Base-by-base conservation (phyloP, 2,888 invertebrate genomes). In the Tachina grossa region DNA sequence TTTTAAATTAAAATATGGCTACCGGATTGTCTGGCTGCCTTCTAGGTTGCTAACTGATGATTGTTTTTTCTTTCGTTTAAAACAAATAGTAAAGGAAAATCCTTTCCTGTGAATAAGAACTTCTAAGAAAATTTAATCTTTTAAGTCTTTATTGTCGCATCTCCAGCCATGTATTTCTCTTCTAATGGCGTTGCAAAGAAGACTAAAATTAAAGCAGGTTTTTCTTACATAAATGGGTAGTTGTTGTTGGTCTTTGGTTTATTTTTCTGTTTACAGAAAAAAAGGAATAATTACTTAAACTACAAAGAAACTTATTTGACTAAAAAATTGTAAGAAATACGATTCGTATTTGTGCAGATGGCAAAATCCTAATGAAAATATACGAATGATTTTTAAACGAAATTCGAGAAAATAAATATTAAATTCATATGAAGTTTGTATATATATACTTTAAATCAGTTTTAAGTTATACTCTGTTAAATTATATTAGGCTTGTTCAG, bases 61-160 rank as follows among this genome's bases (percentile, higher is more conserved):
- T 6, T 31, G 6, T 31, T 31, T 31, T 31, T 31, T 31, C 31
- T 31, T 11, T 19, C 14, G 14, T 19, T 69, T 49, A 10, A 61
- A 43, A 10, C 5, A 47, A 14, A 41, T 19, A 9, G 10, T 13
- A 19, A n/a, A n/a, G 14, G 39, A 14, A 55, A 41, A 55, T 19
- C 45, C 13, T 6, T 47, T 22, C 14, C 47, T 47, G 39, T 1
- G 13, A 10, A 39, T 1, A 49, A 51, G 39, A 31, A 13, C 47
- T 22, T 63, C 49, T 65, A 57, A 65, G 41, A 65, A 80, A 57
- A 59, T 59, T 66, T 80, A 74, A 72, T 80, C 74, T 66, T 66
- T 80, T 74, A 80, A 80, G 51, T 55, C 14, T 10, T 9, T 65
- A 22, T 66, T 57, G 53, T 66, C 55, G 57, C 31, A 66, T n/a